These are phyloP conservation scores for Pheucticus melanocephalus DNA, from an alignment of 2,113 vertebrate species.

Conservation along the genomic window DNA sequence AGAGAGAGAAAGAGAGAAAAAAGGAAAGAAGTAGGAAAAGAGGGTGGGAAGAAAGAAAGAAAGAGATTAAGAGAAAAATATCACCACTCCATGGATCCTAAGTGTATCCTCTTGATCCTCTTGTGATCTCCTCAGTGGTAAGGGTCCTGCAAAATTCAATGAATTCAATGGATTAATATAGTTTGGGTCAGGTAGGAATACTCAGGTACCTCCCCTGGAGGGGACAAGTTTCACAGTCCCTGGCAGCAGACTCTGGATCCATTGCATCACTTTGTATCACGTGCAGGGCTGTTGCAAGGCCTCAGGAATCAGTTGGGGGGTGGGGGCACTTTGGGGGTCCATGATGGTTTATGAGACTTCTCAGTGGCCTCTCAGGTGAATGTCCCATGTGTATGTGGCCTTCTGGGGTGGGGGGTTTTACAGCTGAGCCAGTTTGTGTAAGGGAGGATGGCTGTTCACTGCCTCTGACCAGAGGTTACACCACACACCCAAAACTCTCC, in stretches of 20 bases:
- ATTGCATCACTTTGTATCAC: background rate
- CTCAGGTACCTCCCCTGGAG: fast-evolving
- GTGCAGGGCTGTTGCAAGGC: background rate
- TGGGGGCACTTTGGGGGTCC: background rate
- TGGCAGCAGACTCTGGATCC: background rate
- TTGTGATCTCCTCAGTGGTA: too few species aligned
- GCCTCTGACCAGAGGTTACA: too few species aligned
- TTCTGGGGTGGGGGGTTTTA: background rate
- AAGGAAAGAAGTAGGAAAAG: background rate
- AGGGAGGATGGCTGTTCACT: background rate
- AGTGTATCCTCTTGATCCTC: background rate
- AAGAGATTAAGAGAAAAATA: background rate
- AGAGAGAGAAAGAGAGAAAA: background rate
- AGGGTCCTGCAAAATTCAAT: background rate
- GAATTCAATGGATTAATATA: background rate
- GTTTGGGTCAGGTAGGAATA: background rate
- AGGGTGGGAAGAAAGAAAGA: background rate
- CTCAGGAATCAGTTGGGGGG: background rate
- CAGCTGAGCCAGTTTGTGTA: background rate
- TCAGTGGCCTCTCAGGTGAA: background rate
- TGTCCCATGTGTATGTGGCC: background rate
- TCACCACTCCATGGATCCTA: background rate
- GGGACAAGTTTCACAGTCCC: background rate
- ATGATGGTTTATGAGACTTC: background rate
- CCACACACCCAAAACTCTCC: background rate